phyloP scores from a whole-genome alignment of 2,888 invertebrate genomes.

The Nematopogon swammerdamellus region DNA sequence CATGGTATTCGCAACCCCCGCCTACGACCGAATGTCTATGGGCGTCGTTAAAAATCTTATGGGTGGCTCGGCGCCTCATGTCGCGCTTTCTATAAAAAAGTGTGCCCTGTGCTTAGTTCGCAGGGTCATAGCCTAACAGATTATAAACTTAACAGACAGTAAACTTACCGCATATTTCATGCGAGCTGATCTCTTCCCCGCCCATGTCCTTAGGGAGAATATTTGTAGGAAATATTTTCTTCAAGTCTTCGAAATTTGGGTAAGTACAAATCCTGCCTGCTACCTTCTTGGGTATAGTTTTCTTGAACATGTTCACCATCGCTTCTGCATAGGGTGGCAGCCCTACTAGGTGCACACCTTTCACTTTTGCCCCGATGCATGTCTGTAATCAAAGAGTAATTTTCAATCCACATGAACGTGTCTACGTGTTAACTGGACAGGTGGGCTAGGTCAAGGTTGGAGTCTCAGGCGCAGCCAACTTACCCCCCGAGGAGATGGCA shows the following conservation, averaged over 20 bases:
- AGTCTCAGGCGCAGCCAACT: too few species aligned
- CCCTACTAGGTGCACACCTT: conserved; percentile 3
- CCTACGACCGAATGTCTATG: too few species aligned
- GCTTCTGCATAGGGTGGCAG: not conserved
- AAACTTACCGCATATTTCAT: conserved; percentile 11
- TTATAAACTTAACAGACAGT: not conserved
- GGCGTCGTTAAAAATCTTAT: too few species aligned
- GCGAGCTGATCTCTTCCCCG: conserved; percentile 16
- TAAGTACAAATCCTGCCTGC: conserved; percentile 1
- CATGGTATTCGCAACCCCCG: too few species aligned
- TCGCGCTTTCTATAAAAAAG: too few species aligned
- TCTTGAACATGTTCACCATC: not conserved
- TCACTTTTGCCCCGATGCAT: conserved; percentile 1
- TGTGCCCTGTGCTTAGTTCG: too few species aligned
- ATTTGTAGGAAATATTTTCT: conserved; percentile 14
- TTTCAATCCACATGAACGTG: too few species aligned
- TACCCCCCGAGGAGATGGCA: too few species aligned
- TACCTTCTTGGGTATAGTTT: not conserved
- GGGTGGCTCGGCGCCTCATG: too few species aligned
- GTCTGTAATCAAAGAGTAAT: conserved; percentile 3
- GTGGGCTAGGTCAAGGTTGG: too few species aligned
- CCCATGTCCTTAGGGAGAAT: conserved; percentile 11
- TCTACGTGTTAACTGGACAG: too few species aligned
- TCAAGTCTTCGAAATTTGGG: not conserved
- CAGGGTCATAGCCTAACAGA: too few species aligned